phyloP scores from a whole-genome alignment of 2,113 vertebrate species.

The Rhea pennata region DNA sequence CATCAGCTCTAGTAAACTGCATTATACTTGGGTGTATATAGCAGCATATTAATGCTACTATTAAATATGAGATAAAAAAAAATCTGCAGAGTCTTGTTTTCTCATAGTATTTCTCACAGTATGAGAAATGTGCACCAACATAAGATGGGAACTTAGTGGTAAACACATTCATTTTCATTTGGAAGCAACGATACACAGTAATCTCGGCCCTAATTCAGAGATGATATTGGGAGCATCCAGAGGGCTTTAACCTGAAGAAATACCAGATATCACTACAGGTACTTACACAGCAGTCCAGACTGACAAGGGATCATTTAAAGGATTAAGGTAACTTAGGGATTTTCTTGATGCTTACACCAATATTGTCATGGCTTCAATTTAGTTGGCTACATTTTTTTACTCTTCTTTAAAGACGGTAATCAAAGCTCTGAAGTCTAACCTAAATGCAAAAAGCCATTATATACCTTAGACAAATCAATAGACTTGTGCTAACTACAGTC shows the following conservation, averaged over 20 bases:
- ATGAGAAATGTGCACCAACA: background rate
- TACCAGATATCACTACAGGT: background rate
- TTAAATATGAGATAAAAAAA: background rate
- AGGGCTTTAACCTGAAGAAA: slow-evolving; percentile 37
- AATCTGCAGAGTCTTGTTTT: background rate
- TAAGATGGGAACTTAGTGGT: background rate
- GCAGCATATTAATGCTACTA: background rate
- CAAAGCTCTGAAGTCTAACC: background rate
- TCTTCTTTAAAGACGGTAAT: background rate
- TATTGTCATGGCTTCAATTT: background rate
- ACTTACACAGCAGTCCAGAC: background rate
- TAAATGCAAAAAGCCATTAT: accelerated
- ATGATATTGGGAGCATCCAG: background rate
- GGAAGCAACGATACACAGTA: background rate
- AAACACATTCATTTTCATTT: background rate
- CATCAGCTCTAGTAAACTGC: background rate
- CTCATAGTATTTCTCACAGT: no score
- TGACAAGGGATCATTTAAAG: background rate
- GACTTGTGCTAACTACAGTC: background rate
- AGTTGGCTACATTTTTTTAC: background rate
- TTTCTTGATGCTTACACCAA: background rate
- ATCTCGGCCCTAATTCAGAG: background rate
- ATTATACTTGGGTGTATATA: background rate
- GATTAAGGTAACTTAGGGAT: background rate
- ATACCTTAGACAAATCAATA: background rate